Conservation (phyloP, 2,113 vertebrate species). For the Aegypius monachus region DNA sequence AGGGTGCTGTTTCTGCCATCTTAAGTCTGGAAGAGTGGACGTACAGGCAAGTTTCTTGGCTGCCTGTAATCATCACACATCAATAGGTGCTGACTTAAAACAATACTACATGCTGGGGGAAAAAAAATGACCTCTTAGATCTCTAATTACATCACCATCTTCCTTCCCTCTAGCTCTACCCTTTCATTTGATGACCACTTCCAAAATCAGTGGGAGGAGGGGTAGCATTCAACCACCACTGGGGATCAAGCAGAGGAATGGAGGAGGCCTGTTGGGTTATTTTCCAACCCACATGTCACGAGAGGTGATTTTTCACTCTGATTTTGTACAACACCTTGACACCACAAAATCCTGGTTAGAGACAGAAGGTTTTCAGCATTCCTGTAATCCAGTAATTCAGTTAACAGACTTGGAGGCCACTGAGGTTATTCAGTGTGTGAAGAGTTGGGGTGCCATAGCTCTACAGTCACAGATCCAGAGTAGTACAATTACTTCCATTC, state of each 20-base stretch:
- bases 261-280: background rate
- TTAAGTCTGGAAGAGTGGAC: background rate
- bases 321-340: background rate
- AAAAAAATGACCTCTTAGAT: background rate
- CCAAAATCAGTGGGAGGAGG: background rate
- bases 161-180: background rate
- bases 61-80: background rate
- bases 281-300: background rate
- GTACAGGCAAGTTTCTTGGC: background rate
- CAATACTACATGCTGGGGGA: background rate
- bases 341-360: background rate
- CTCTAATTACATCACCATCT: conserved; percentile 16
- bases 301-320: background rate
- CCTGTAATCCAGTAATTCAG: background rate
- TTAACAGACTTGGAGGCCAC: background rate
- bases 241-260: background rate
- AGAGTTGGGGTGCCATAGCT: background rate
- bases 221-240: background rate
- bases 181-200: conserved; percentile 6
- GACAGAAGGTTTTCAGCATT: background rate
- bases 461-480: background rate
- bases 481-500: background rate
- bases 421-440: background rate
- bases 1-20: background rate
- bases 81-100: background rate